These are phyloP conservation scores for Empis stercorea DNA, from an alignment of 2,888 invertebrate genomes.

Conservation along the genomic window DNA sequence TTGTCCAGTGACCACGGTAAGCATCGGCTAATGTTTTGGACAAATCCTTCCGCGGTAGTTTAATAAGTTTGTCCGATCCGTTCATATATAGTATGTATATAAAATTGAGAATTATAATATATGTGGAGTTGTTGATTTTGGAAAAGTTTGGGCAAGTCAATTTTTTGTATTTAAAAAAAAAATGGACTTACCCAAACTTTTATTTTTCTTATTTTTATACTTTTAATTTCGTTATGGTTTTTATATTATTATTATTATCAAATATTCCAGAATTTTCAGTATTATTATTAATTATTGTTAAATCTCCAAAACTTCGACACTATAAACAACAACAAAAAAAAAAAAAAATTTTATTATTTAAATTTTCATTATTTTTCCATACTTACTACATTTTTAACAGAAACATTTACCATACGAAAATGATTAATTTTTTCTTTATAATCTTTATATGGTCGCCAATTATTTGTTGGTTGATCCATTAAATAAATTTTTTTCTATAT, in stretches of 20 bases:
- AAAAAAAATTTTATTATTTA: too few species aligned
- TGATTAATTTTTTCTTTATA: conserved; percentile 6
- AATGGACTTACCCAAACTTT: conserved; percentile 4
- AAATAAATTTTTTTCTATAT: conserved; percentile 13
- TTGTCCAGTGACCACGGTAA: too few species aligned
- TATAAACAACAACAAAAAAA: conserved; percentile 2
- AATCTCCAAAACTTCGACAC: conserved; percentile 19
- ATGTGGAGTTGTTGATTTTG: too few species aligned
- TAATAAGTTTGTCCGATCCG: too few species aligned
- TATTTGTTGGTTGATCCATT: conserved; percentile 10
- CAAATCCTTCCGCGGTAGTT: too few species aligned
- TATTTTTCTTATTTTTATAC: conserved; percentile 8
- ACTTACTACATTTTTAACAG: conserved; percentile 19
- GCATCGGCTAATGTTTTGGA: too few species aligned
- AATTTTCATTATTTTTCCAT: too few species aligned
- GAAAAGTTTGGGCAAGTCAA: too few species aligned
- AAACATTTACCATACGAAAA: too few species aligned
- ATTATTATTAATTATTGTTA: conserved; percentile 12
- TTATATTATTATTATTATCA: neutral
- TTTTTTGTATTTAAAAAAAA: neutral
- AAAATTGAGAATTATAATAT: too few species aligned
- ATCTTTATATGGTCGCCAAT: conserved; percentile 9
- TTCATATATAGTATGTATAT: too few species aligned
- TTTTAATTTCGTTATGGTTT: conserved; percentile 10
- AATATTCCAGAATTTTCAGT: neutral